phyloP scores from a whole-genome alignment of 2,797 vertebrate species.

The Cuculus canorus region DNA sequence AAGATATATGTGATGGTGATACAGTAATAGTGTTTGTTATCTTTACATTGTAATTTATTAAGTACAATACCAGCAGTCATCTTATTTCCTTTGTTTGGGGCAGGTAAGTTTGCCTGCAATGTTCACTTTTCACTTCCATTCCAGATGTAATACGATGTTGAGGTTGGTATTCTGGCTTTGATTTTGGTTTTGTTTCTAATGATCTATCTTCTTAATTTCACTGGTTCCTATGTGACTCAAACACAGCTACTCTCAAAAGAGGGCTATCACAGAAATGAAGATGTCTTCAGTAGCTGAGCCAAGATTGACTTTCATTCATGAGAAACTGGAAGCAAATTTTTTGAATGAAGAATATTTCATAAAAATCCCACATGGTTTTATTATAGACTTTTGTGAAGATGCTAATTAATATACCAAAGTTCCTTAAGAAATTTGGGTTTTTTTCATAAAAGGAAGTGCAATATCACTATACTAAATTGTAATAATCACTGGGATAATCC shows the following conservation, averaged over 20 bases:
- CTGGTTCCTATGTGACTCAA: neutral
- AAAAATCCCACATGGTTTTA: neutral
- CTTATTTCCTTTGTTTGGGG: neutral
- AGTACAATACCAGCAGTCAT: neutral
- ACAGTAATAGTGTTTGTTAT: neutral
- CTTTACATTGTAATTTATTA: neutral
- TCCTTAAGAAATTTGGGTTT: neutral
- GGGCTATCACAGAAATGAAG: fast-evolving
- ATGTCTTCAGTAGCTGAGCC: neutral
- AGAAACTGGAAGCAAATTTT: neutral
- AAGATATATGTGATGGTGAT: neutral
- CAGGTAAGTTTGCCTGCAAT: neutral
- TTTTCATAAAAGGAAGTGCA: neutral
- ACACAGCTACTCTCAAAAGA: neutral
- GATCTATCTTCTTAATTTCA: neutral
- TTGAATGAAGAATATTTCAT: neutral
- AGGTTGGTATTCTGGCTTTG: neutral
- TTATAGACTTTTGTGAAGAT: neutral
- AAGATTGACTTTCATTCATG: neutral
- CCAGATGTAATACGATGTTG: neutral
- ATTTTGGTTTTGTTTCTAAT: neutral
- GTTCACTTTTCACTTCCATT: neutral
- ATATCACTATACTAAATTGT: fast-evolving
- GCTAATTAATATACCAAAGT: neutral
- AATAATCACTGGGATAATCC: neutral